Evolutionary conservation across 2,797 vertebrate species (phyloP), one percentile per base, ranked within the genome.

Genomic region (Sus cebifrons): DNA sequence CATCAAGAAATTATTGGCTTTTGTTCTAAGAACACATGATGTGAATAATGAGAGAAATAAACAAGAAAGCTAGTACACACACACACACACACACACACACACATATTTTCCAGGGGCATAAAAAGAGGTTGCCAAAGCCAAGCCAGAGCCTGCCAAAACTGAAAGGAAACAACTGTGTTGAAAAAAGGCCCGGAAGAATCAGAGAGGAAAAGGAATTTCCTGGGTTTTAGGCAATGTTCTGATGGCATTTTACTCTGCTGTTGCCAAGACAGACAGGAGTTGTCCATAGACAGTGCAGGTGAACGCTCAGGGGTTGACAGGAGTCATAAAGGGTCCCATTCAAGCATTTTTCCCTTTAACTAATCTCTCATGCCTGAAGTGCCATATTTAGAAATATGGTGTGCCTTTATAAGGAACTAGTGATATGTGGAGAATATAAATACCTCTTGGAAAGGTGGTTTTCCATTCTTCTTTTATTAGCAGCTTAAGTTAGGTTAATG

Each of bases 21-120:
- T 97, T 96, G 74, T 97, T 95, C 54, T 97, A 95, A 95, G 91
- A 95, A 95, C 96, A 97, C 89, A 89, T 94, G 95, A 52, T 97
- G 65, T 89, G 79, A 95, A 93, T 96, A 96, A 95, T 93, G 89
- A 92, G 3, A 87, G 71, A 91, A 85, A 93, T 94, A 96, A 97
- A 96, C 68, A 97, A 96, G 29, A 96, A 89, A 92, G 62, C 64
- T 81, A 94, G 29, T 60, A 54, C 56, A 96, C 75, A 91, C 64
- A 86, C 68, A 91, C 60, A 86, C 68, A 54, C 56, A 96, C 75
- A 91, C 64, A 86, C 68, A 54, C 56, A 96, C 75, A 91, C 64
- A 86, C 68, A 10, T 49, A 75, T 89, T 92, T 91, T 95, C 84
- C 49, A 78, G 83, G 58, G 88, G 89, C 23, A 70, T 81, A n/a